Base-by-base conservation (phyloP, 37 sponge, comb jelly and placozoan genomes). In the Ianthella basta region DNA sequence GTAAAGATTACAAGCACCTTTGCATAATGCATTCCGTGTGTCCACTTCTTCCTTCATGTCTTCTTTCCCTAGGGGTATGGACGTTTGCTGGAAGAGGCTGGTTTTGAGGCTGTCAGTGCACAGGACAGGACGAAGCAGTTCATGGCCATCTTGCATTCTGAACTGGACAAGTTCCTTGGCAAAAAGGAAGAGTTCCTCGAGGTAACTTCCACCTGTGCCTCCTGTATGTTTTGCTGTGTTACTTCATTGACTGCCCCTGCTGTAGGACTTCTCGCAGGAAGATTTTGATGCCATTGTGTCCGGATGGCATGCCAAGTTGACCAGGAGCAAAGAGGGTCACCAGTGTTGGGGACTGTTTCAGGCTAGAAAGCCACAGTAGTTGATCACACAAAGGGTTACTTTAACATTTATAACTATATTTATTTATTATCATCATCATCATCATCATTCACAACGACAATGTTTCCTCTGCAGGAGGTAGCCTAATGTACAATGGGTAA, bases 331-430 rank as follows among this genome's bases (percentile, higher is more conserved):
- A 67, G 40, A 27, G 18, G 83, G 67, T 56, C 32, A 80, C 23
- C 81, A 80, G 59, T 36, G 37, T 5, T 80, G 81, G 81, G 81
- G 81, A 14, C 81, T 80, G 25, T 80, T 80, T 30, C 27, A 29
- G 3, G 78, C 78, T 37, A 4, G 35, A 33, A 74, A 74, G 78
- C 33, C 66, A 12, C 30, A 64, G 50, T 44, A 44, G 50, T 44
- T 44, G 8, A 44, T 44, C 3, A 8, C 50, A 44, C 50, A 10
- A n/a, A n/a, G n/a, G n/a, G n/a, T n/a, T n/a, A n/a, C n/a, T n/a
- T n/a, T n/a, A n/a, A n/a, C n/a, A n/a, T n/a, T n/a, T n/a, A n/a
- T n/a, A n/a, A n/a, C n/a, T n/a, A n/a, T n/a, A n/a, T n/a, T n/a
- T n/a, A n/a, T n/a, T n/a, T n/a, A n/a, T n/a, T n/a, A n/a, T n/a